phyloP scores from a whole-genome alignment of 2,113 vertebrate genomes.

The Solenodon paradoxus region DNA sequence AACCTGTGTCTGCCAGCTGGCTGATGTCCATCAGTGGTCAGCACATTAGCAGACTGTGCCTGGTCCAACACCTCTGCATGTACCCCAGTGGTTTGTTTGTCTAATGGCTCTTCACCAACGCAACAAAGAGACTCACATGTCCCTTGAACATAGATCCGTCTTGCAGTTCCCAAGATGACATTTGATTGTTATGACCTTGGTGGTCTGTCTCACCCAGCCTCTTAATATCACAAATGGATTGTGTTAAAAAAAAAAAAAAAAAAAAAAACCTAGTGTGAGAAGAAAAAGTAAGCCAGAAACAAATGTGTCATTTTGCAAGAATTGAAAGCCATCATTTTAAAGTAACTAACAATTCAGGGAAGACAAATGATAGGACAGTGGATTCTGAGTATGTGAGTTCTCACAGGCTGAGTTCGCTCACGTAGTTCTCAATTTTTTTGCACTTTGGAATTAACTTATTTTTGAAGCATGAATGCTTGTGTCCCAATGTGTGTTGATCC shows the following conservation, averaged over 20 bases:
- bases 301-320: neutral
- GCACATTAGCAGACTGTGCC: slow-evolving; percentile 3
- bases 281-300: slow-evolving; percentile 2
- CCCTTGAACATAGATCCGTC: neutral
- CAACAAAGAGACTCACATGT: neutral
- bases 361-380: neutral
- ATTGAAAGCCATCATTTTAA: neutral
- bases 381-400: neutral
- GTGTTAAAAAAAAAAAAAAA: too few species aligned
- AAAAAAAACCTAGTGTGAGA: neutral
- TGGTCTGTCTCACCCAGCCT: neutral
- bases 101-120: slow-evolving; percentile 12
- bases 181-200: neutral
- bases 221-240: neutral
- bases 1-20: slow-evolving; percentile 31
- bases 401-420: neutral
- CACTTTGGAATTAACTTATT: neutral
- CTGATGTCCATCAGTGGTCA: slow-evolving; percentile 28
- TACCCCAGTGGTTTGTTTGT: slow-evolving; percentile 49
- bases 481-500: neutral
- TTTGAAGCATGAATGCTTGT: neutral
- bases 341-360: neutral
- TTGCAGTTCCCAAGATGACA: neutral
- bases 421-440: neutral
- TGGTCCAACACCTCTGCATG: neutral